These are phyloP conservation scores for Drosophila truncata DNA, from an alignment of 1,140 invertebrate genomes.

Conservation along the genomic window DNA sequence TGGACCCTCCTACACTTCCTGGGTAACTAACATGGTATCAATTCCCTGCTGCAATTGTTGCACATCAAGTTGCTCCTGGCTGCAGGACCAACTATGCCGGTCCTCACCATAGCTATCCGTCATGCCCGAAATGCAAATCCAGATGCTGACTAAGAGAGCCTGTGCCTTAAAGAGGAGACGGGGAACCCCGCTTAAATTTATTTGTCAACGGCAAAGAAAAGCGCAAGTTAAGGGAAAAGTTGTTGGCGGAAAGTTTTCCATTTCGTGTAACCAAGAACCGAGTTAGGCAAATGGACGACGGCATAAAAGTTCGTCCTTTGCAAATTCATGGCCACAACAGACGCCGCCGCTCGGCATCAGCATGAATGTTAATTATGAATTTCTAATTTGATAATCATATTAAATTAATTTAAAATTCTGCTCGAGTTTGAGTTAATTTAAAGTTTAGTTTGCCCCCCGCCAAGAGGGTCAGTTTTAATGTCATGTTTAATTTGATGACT, in stretches of 20 bases:
- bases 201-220: slow-evolving; percentile 80
- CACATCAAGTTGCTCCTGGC: slow-evolving; percentile 37
- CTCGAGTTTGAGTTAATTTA: slow-evolving; percentile 78
- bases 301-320: slow-evolving; percentile 54
- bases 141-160: slow-evolving; percentile 22
- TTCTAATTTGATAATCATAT: slow-evolving; percentile 83
- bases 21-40: slow-evolving; percentile 13
- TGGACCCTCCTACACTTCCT: not conserved
- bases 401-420: slow-evolving; percentile 83
- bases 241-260: slow-evolving; percentile 48
- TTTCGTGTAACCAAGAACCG: slow-evolving; percentile 42
- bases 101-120: slow-evolving; percentile 28
- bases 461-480: slow-evolving; percentile 54
- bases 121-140: slow-evolving; percentile 66
- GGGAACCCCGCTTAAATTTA: slow-evolving; percentile 53
- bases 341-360: not conserved
- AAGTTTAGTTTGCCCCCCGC: slow-evolving; percentile 56
- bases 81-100: slow-evolving; percentile 12
- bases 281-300: slow-evolving; percentile 52
- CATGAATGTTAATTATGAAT: slow-evolving; percentile 83
- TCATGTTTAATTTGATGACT: slow-evolving; percentile 65
- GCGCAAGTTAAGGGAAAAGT: slow-evolving; percentile 65
- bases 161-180: slow-evolving; percentile 19
- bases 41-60: slow-evolving; percentile 44
- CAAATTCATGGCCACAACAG: slow-evolving; percentile 36